Percentiles rank a stretch among this genome's conserved stretches.
These are phyloP conservation scores for Neodontobutis hainanensis DNA, from an alignment of 2,113 vertebrate genomes.

Conservation along the genomic window DNA sequence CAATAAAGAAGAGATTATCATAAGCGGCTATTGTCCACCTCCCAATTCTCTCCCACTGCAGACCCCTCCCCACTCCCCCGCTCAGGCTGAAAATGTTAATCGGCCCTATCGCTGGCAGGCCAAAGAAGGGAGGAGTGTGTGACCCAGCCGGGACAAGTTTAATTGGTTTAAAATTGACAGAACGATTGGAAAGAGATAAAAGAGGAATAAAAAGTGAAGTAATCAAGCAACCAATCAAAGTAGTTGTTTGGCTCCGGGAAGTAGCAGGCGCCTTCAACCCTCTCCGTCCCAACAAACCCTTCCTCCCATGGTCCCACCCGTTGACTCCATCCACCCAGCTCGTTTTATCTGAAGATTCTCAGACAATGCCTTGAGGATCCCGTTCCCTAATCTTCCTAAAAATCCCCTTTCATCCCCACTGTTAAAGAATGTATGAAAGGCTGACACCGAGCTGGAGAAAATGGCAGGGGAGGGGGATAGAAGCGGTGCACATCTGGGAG, in stretches of 20 bases:
- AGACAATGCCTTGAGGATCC: slow-evolving; percentile 96
- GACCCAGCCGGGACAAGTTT: slow-evolving; percentile 27
- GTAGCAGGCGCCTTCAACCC: slow-evolving; percentile 12
- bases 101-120: slow-evolving; percentile 86
- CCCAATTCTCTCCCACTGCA: slow-evolving; percentile 61
- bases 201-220: neutral
- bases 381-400: slow-evolving; percentile 97
- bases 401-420: slow-evolving; percentile 99
- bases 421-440: slow-evolving; percentile 99
- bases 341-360: slow-evolving; percentile 93
- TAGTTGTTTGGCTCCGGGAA: slow-evolving; percentile 39
- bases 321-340: slow-evolving; percentile 75
- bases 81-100: slow-evolving; percentile 88
- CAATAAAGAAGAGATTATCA: slow-evolving; percentile 94
- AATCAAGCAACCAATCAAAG: neutral
- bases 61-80: slow-evolving; percentile 42
- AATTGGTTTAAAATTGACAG: slow-evolving; percentile 18
- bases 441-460: slow-evolving; percentile 85
- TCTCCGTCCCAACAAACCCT: slow-evolving; percentile 17
- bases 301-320: slow-evolving; percentile 35
- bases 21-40: slow-evolving; percentile 81
- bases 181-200: slow-evolving; percentile 9
- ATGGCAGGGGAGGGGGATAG: slow-evolving; percentile 36
- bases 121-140: slow-evolving; percentile 52
- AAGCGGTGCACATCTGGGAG: slow-evolving; percentile 86